phyloP scores from a whole-genome alignment of 2,888 invertebrate genomes.

The Anoplius nigerrimus region DNA sequence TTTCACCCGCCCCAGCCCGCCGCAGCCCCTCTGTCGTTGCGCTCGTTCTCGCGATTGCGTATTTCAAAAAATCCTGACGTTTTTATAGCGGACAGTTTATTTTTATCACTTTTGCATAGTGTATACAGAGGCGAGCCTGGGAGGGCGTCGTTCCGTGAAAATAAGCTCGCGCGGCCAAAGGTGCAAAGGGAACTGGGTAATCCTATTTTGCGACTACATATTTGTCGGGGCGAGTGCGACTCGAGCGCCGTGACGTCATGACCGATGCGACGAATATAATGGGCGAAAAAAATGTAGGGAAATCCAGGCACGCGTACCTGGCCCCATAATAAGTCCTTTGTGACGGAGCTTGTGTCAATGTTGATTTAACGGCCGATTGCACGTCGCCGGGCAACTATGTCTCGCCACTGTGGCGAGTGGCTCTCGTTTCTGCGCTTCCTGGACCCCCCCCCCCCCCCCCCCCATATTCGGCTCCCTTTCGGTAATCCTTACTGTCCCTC shows the following conservation, averaged over 20 bases:
- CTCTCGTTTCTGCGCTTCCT: too few relatives aligned
- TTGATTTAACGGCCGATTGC: constrained; percentile 38
- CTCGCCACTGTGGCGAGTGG: neutral
- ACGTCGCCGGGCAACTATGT: neutral
- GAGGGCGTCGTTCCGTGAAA: neutral
- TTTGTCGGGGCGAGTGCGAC: constrained; percentile 12
- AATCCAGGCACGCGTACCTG: constrained; percentile 8
- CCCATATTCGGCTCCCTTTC: too few relatives aligned
- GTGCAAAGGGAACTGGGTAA: constrained; percentile 19
- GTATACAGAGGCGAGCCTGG: too few relatives aligned
- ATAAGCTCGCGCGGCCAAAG: constrained; percentile 5
- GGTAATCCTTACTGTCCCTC: too few relatives aligned
- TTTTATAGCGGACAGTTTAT: too few relatives aligned
- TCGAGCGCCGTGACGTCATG: neutral
- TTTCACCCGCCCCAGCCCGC: neutral
- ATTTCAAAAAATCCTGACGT: too few relatives aligned
- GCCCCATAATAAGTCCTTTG: constrained; percentile 31
- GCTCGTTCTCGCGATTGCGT: too few relatives aligned
- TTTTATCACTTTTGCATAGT: too few relatives aligned
- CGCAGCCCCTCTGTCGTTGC: neutral
- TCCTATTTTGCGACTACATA: constrained; percentile 23
- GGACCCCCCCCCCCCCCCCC: too few relatives aligned
- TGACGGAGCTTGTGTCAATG: constrained; percentile 36
- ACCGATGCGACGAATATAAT: neutral
- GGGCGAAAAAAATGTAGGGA: constrained; percentile 32